A percentile compares a stretch with the other conserved stretches of the same genome.
Conservation (phyloP, 2,888 invertebrate species). For the Strigamia crassipes region DNA sequence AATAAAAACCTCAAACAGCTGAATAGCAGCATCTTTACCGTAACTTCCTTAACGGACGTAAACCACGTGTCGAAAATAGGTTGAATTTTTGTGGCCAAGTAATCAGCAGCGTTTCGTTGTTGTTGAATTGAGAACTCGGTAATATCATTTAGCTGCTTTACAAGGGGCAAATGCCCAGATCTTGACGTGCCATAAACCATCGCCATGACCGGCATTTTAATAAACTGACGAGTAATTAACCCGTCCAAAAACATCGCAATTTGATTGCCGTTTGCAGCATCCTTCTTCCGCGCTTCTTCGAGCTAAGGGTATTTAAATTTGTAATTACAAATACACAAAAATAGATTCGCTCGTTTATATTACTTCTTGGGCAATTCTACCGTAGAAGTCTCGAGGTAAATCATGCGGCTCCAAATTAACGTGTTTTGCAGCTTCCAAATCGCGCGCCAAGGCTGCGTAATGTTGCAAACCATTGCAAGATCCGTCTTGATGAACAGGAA, state of each 20-base stretch:
- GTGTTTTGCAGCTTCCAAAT: slow-evolving; percentile 83
- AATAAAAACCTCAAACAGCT: slow-evolving; percentile 53
- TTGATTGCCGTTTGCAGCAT: slow-evolving; percentile 71
- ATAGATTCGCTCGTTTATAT: not conserved
- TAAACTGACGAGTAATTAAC: slow-evolving; percentile 67
- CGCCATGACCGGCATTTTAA: slow-evolving; percentile 99
- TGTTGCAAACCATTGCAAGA: slow-evolving; percentile 99
- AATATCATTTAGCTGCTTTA: slow-evolving; percentile 82
- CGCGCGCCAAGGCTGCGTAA: slow-evolving; percentile 97
- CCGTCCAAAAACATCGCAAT: slow-evolving; percentile 75
- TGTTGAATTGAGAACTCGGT: slow-evolving; percentile 74
- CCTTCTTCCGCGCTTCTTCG: slow-evolving; percentile 72
- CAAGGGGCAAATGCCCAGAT: slow-evolving; percentile 88
- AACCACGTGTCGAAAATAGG: too few relatives aligned
- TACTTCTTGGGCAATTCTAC: slow-evolving; percentile 76
- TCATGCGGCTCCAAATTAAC: slow-evolving; percentile 81
- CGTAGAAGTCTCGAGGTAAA: slow-evolving; percentile 91
- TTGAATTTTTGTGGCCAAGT: slow-evolving; percentile 88
- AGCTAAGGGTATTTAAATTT: slow-evolving; percentile 62
- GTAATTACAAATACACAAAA: not conserved
- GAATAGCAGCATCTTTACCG: too few relatives aligned
- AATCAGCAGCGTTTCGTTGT: slow-evolving; percentile 77
- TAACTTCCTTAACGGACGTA: too few relatives aligned
- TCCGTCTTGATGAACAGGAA: slow-evolving; percentile 98
- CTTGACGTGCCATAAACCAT: slow-evolving; percentile 98